phyloP scores from a whole-genome alignment of 2,797 vertebrate genomes.

The Phoeniculus purpureus region DNA sequence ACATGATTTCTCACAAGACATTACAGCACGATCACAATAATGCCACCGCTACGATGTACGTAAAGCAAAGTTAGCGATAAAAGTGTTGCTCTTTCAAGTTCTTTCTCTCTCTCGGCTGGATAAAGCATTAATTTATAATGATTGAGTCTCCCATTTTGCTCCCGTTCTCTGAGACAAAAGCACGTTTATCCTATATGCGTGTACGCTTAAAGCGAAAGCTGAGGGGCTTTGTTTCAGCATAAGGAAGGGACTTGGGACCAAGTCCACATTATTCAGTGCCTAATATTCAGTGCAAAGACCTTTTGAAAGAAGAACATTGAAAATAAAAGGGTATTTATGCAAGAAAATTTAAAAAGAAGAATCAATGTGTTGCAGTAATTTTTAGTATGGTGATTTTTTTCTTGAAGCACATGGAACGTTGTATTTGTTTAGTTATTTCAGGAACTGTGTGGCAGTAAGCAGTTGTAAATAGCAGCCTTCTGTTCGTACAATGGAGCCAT shows the following conservation, averaged over 20 bases:
- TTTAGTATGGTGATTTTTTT: not conserved
- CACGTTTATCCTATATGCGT: not conserved
- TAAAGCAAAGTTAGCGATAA: not conserved
- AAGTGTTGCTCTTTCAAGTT: not conserved
- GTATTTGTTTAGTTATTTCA: not conserved
- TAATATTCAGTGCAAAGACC: not conserved
- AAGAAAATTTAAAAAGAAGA: not conserved
- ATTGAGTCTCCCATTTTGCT: not conserved
- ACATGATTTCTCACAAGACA: conserved; percentile 44
- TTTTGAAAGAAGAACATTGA: not conserved
- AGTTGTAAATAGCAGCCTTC: not conserved
- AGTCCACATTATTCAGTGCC: not conserved
- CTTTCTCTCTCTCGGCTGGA: not conserved
- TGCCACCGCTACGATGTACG: not conserved
- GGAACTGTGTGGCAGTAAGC: not conserved
- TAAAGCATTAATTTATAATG: conserved; percentile 36
- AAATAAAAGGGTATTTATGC: not conserved
- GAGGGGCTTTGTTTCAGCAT: not conserved
- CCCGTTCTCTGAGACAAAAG: not conserved
- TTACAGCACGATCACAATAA: conserved; percentile 39
- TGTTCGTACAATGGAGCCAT: not conserved
- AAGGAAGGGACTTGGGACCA: not conserved
- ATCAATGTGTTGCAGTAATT: not conserved
- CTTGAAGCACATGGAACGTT: not conserved
- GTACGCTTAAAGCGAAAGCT: not conserved